phyloP scores from a whole-genome alignment of 2,113 vertebrate genomes.

The Centropristis striata region DNA sequence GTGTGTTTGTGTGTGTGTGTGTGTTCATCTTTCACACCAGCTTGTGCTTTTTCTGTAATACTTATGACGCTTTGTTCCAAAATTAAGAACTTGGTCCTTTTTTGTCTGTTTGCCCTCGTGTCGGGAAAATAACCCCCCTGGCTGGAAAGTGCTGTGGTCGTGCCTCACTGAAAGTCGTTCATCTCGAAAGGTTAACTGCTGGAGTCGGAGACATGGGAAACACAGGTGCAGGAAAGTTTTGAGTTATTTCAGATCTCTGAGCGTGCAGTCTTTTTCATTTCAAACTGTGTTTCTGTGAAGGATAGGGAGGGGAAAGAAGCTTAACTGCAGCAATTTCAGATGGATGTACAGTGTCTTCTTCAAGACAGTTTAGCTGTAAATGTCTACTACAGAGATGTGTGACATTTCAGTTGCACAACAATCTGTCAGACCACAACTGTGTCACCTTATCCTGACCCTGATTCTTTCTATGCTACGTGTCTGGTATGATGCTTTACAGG shows the following conservation, averaged over 20 bases:
- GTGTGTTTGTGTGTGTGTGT: not conserved
- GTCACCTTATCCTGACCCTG: not conserved
- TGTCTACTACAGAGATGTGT: not conserved
- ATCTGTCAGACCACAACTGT: slow-evolving; percentile 32
- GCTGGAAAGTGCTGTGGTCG: slow-evolving; percentile 70
- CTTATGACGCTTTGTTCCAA: slow-evolving; percentile 57
- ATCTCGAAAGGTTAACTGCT: slow-evolving; percentile 51
- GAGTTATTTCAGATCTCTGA: slow-evolving; percentile 48
- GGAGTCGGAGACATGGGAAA: slow-evolving; percentile 35
- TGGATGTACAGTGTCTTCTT: not conserved
- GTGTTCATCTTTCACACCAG: slow-evolving; percentile 34
- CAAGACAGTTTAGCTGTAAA: not conserved
- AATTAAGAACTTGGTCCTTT: slow-evolving; percentile 49
- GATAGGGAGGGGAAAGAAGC: slow-evolving; percentile 1
- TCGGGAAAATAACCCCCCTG: slow-evolving; percentile 31
- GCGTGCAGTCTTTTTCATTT: slow-evolving; percentile 5
- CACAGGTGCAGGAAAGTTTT: slow-evolving; percentile 63
- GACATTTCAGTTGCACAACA: slow-evolving; percentile 24
- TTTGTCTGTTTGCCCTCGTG: slow-evolving; percentile 37
- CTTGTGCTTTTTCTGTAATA: slow-evolving; percentile 45
- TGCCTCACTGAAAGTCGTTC: slow-evolving; percentile 47
- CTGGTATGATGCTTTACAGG: not conserved
- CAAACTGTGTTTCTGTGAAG: slow-evolving; percentile 1
- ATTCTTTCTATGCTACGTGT: not conserved
- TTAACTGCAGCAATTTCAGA: not conserved